Evolutionary conservation across 2,888 invertebrate genomes (phyloP), one percentile per base, ranked within the genome.

Genomic region (Imbricaverruca yamaguchii): DNA sequence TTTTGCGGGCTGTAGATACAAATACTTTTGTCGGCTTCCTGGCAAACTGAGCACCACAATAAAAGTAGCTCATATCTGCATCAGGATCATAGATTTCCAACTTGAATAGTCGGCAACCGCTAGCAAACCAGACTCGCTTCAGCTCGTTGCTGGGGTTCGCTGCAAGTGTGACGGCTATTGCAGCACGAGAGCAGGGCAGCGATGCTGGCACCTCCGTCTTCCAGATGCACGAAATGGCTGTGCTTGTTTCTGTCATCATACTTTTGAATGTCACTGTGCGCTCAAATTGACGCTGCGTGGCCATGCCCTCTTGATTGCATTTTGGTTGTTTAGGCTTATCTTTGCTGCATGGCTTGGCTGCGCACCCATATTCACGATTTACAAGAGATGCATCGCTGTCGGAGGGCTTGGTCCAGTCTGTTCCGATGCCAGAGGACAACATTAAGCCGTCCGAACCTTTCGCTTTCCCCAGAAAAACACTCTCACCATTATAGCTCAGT

Each of bases 31-130:
- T 79, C 13, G 79, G 11, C 57, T 79, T 59, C 7, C 79, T 11
- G 8, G 59, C 57, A 23, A 79, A 79, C 25, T 79, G 79, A 23
- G 79, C 74, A 11, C 21, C 74, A 23, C 74, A 74, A 11, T 74
- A 74, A 11, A 74, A 74, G 74, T 74, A 74, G 74, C 74, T 74
- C 74, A 74, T 74, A 21, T 74, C 74, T 6, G 74, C 74, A 18
- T 10, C 10, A 7, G 74, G 74, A 12, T 74, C 74, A 9, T 53
- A 79, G 6, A 79, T 59, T 23, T 79, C 79, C 6, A 79, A 23
- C 15, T 79, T 23, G 57, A 79, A 59, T 1, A 79, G 59, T 4
- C 23, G 12, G 25, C 79, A 79, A 4, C 79, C 79, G 9, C 79
- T 79, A 15, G 59, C 79, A 7, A 79, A 56, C 57, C 57, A 56